Evolutionary conservation across 2,888 invertebrate genomes (phyloP), one percentile per base, ranked within the genome.

Genomic region (Notodonta dromedarius): DNA sequence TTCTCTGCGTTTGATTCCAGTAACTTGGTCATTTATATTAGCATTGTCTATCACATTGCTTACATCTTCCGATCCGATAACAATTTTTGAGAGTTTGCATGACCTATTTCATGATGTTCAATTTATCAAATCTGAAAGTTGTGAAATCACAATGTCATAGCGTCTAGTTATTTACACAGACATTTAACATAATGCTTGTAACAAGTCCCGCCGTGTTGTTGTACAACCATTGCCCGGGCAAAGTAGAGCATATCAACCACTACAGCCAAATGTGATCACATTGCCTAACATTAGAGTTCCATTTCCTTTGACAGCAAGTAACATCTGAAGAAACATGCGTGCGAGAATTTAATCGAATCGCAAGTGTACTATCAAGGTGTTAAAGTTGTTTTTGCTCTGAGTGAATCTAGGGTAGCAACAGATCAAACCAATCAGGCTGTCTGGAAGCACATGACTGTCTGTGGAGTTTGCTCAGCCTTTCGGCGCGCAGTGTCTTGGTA

Each of bases 401-500:
- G 42, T 5, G 59, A 56, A 57, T 58, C 62, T 73, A 60, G 80
- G 76, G 71, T 85, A 82, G 84, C 81, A 84, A 84, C 83, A 79
- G 75, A 73, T 69, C 69, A 62, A 75, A 84, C 83, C 81, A 84
- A 83, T 83, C 80, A 58, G 74, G 66, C 69, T 76, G 77, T 79
- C 78, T 79, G 76, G 64, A 67, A 69, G 73, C 75, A 70, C 78
- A 77, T 76, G 79, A 73, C 71, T 77, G 77, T 78, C 77, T 79
- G 73, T 68, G 69, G 71, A 79, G 78, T 80, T 80, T 79, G 80
- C 78, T 77, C 77, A 76, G 77, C 76, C 79, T 82, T 85, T 83
- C 79, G 77, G 76, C 35, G 35, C 35, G 35, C 74, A 74, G 75
- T 74, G 70, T 73, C 66, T 72, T 74, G 67, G 62, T 59, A 1